phyloP scores from a whole-genome alignment of 2,113 vertebrate genomes.

The Grammomys dolichurus region DNA sequence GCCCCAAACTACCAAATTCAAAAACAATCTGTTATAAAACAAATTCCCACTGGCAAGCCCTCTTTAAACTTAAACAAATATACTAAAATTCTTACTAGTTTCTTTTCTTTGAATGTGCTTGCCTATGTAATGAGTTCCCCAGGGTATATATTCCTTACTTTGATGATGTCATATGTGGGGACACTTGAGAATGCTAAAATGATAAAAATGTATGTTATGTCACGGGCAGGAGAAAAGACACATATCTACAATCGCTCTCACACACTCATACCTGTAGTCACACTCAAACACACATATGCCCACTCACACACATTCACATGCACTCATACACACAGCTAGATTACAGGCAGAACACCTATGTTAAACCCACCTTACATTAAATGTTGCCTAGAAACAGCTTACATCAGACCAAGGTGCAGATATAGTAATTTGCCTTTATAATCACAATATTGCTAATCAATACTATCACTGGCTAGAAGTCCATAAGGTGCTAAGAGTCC shows the following conservation, averaged over 20 bases:
- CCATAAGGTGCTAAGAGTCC: not conserved
- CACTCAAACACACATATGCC: not conserved
- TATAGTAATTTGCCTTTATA: not conserved
- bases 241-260: not conserved
- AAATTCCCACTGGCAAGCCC: not conserved
- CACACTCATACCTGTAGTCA: not conserved
- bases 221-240: not conserved
- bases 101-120: not conserved
- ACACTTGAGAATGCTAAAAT: conserved; percentile 17
- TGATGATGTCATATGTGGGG: not conserved
- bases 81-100: not conserved
- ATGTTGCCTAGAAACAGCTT: conserved; percentile 12
- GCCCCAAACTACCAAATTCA: not conserved
- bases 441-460: not conserved
- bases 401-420: not conserved
- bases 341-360: not conserved
- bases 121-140: not conserved
- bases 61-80: not conserved
- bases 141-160: not conserved
- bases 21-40: not conserved
- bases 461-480: not conserved
- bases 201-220: conserved; percentile 1
- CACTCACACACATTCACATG: not conserved
- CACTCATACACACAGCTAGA: not conserved
- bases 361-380: not conserved